Evolutionary conservation across 2,888 invertebrate species (phyloP).

Genomic region (Cosmia trapezina): DNA sequence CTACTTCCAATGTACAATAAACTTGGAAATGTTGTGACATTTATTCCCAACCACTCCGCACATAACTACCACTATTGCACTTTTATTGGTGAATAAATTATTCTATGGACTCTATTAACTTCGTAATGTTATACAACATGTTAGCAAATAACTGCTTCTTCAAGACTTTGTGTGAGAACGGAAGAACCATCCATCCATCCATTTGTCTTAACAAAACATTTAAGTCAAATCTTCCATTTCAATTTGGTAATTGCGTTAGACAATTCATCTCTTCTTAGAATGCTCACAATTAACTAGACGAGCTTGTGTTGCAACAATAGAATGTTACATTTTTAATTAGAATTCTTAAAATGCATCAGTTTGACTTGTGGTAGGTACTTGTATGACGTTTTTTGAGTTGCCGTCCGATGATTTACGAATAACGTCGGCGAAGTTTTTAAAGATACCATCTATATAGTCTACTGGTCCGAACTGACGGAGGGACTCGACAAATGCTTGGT

Average conservation of each 20-base stretch:
- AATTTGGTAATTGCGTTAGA: constrained; percentile 51
- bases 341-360: constrained; percentile 74
- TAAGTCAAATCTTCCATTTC: constrained; percentile 61
- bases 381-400: constrained; percentile 34
- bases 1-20: constrained; percentile 49
- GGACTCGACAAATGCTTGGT: constrained; percentile 69
- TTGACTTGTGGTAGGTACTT: constrained; percentile 37
- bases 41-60: constrained; percentile 32
- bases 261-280: constrained; percentile 70
- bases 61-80: constrained; percentile 22
- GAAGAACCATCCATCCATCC: constrained; percentile 28
- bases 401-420: constrained; percentile 76
- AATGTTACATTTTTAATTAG: constrained; percentile 76
- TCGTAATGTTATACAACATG: constrained; percentile 30
- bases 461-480: constrained; percentile 51
- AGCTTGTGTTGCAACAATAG: constrained; percentile 73
- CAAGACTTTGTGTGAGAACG: constrained; percentile 35
- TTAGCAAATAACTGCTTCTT: constrained; percentile 16
- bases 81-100: constrained; percentile 33
- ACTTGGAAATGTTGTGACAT: constrained; percentile 58
- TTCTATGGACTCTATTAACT: constrained; percentile 18
- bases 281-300: constrained; percentile 69
- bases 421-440: constrained; percentile 78
- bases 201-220: constrained; percentile 58
- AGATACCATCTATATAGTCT: constrained; percentile 78